Conservation (phyloP, 2,113 vertebrate species). For the Gila orcuttii region DNA sequence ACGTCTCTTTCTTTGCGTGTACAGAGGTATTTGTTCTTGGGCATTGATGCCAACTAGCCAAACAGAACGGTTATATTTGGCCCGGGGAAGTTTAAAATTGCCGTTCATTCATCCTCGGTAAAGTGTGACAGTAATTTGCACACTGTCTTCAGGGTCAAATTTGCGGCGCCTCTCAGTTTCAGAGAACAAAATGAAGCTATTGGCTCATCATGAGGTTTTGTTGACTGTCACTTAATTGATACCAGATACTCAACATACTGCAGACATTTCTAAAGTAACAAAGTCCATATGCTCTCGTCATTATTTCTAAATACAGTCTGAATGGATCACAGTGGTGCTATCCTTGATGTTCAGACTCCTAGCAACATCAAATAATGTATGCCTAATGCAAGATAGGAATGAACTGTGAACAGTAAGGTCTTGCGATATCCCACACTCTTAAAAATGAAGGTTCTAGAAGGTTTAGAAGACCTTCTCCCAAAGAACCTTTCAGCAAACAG, state of each 20-base stretch:
- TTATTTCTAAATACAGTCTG: slow-evolving; percentile 56
- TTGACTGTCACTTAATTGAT: slow-evolving; percentile 72
- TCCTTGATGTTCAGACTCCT: neutral
- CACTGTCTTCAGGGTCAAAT: slow-evolving; percentile 75
- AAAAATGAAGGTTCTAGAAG: neutral
- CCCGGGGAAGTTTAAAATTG: slow-evolving; percentile 63
- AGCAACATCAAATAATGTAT: neutral
- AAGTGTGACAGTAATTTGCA: slow-evolving; percentile 78
- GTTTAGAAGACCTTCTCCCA: neutral
- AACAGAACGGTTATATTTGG: slow-evolving; percentile 59
- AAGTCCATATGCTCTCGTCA: slow-evolving; percentile 64
- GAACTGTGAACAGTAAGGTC: neutral
- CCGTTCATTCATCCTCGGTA: slow-evolving; percentile 63
- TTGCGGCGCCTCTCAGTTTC: slow-evolving; percentile 70
- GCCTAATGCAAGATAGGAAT: neutral
- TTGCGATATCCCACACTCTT: neutral
- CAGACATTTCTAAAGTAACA: slow-evolving; percentile 55
- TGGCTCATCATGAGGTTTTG: slow-evolving; percentile 69
- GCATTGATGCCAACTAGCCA: slow-evolving; percentile 39
- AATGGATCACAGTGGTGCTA: neutral
- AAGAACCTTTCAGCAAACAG: neutral
- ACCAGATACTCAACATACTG: slow-evolving; percentile 67
- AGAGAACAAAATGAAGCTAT: slow-evolving; percentile 71
- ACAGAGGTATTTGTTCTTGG: neutral
- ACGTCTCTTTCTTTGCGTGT: neutral